Conservation (phyloP, 2,113 vertebrate genomes). For the Ornithorhynchus anatinus region DNA sequence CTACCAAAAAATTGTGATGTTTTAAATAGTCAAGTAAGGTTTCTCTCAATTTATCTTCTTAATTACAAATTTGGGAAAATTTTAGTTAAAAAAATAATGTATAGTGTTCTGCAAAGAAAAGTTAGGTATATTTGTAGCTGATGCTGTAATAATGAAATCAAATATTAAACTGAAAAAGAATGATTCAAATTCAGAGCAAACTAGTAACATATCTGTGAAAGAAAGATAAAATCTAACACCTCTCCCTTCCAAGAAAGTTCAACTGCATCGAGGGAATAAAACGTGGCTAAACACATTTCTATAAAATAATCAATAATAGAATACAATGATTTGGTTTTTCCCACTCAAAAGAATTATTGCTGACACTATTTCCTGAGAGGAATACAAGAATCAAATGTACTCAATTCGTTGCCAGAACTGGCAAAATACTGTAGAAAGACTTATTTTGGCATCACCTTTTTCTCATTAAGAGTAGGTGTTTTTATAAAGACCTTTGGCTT, state of each 20-base stretch:
- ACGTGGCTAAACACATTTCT: slow-evolving; percentile 1
- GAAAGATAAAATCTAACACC: slow-evolving; percentile 1
- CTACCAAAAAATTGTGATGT: neutral
- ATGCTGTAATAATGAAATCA: slow-evolving; percentile 6
- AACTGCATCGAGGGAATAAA: too few relatives aligned
- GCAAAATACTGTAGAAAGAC: neutral
- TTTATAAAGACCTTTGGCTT: neutral
- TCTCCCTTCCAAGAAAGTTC: neutral
- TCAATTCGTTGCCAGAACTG: neutral
- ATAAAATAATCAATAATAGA: slow-evolving; percentile 28
- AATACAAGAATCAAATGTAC: neutral
- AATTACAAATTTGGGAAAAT: neutral
- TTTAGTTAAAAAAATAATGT: slow-evolving; percentile 9
- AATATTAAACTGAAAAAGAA: neutral
- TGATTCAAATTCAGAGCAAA: neutral
- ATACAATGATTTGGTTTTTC: neutral
- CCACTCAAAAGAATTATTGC: too few relatives aligned
- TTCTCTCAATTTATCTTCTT: neutral
- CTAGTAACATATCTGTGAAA: neutral
- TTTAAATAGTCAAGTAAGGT: slow-evolving; percentile 2
- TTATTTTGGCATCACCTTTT: neutral
- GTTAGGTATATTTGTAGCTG: neutral
- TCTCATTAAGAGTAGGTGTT: neutral
- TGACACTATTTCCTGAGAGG: neutral
- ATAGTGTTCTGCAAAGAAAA: neutral